phyloP scores from a whole-genome alignment of 2,113 vertebrate species.

The Podocnemis expansa region DNA sequence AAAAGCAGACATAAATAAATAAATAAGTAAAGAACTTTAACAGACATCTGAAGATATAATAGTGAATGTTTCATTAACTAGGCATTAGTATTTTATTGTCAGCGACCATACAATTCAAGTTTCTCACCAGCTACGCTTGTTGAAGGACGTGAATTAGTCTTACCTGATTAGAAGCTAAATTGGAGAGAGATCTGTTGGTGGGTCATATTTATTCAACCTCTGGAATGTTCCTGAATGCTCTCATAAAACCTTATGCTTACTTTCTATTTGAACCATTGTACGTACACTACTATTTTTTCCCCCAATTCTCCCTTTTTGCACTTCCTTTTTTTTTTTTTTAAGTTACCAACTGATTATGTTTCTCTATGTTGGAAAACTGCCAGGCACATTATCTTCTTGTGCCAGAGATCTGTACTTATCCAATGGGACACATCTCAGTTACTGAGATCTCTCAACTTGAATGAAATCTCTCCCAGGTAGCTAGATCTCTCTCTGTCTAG shows the following conservation, averaged over 20 bases:
- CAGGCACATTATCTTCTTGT: neutral
- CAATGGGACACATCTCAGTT: neutral
- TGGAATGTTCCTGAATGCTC: conserved; percentile 6
- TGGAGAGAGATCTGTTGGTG: neutral
- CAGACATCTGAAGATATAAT: neutral
- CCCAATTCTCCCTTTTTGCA: neutral
- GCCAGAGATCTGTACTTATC: neutral
- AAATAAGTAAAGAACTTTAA: neutral
- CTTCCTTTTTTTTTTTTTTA: neutral
- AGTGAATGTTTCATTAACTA: neutral
- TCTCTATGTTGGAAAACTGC: neutral
- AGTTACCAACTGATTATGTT: neutral
- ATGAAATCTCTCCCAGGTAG: conserved; percentile 6
- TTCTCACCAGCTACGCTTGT: neutral
- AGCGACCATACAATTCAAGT: neutral
- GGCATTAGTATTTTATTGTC: neutral
- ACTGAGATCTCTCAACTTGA: neutral
- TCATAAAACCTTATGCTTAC: conserved; percentile 1
- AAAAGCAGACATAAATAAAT: neutral
- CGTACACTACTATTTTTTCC: neutral
- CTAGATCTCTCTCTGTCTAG: neutral
- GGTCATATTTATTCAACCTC: neutral
- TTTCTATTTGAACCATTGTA: neutral
- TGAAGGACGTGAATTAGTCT: conserved; percentile 14
- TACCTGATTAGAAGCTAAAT: neutral